Percentiles rank a stretch among this genome's conserved stretches.
These are phyloP conservation scores for Artemia sinica DNA, from an alignment of 2,888 invertebrate genomes.

Conservation along the genomic window DNA sequence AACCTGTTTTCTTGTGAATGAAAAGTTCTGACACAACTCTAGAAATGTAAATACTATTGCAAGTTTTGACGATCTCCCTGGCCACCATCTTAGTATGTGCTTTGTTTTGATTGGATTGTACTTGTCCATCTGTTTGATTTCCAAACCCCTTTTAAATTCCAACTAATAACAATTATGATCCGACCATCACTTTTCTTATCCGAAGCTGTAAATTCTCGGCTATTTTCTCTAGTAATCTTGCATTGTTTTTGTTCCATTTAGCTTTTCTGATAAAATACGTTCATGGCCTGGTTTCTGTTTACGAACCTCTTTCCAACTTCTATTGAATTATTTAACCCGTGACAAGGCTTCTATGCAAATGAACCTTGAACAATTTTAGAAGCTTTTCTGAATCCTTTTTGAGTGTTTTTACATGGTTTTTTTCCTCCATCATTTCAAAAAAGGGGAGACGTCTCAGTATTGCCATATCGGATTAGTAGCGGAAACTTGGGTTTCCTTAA, in stretches of 20 bases:
- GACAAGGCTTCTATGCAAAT: slow-evolving; percentile 10
- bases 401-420: slow-evolving; percentile 14
- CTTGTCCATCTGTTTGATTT: no score
- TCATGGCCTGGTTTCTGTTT: slow-evolving; percentile 6
- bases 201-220: no score
- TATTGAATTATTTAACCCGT: slow-evolving; percentile 9
- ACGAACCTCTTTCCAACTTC: slow-evolving; percentile 1
- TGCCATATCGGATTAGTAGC: slow-evolving; percentile 12
- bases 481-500: slow-evolving; percentile 5
- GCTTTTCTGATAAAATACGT: slow-evolving; percentile 3
- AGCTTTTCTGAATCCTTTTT: slow-evolving; percentile 13
- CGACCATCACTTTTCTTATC: no score
- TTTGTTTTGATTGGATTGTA: no score
- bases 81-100: no score
- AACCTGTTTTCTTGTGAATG: no score
- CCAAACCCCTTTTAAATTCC: no score
- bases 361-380: slow-evolving; percentile 14
- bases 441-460: neutral
- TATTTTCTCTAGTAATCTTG: no score
- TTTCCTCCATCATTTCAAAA: neutral
- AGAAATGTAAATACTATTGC: no score
- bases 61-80: no score
- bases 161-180: no score
- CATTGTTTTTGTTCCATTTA: slow-evolving; percentile 8
- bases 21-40: no score